Evolutionary conservation across 1,140 invertebrate species (phyloP).

Genomic region (Diorhabda carinulata): DNA sequence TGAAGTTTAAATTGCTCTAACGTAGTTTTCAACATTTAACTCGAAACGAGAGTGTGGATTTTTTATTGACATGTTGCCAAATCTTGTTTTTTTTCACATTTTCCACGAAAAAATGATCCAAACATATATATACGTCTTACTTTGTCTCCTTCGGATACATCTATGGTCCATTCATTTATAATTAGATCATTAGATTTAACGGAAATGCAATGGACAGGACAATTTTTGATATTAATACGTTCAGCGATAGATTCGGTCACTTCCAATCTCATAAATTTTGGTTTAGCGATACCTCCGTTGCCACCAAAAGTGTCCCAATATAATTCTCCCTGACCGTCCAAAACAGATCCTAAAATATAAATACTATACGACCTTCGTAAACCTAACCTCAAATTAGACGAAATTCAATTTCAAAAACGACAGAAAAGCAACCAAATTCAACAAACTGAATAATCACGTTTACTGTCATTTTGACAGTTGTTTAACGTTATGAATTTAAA

Average conservation of each 20-base stretch:
- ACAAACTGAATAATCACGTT: no score
- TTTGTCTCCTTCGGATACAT: slow-evolving; percentile 23
- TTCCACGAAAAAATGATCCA: no score
- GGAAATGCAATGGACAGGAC: slow-evolving; percentile 22
- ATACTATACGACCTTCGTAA: neutral
- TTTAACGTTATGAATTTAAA: no score
- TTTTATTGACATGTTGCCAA: no score
- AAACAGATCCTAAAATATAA: slow-evolving; percentile 4
- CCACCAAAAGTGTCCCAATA: slow-evolving; percentile 14
- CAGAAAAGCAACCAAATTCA: no score
- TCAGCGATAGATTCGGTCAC: neutral
- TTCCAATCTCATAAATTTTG: slow-evolving; percentile 15
- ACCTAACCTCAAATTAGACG: no score
- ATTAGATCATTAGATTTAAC: slow-evolving; percentile 21
- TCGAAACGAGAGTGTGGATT: no score
- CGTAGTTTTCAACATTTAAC: no score
- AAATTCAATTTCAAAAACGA: no score
- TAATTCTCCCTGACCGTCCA: slow-evolving; percentile 12
- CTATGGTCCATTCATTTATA: slow-evolving; percentile 22
- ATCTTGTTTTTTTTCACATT: no score
- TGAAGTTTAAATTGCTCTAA: no score
- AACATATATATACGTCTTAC: slow-evolving; percentile 3
- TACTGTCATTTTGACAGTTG: no score
- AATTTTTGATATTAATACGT: slow-evolving; percentile 10
- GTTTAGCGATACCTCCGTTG: slow-evolving; percentile 10